These are phyloP conservation scores for Onchidella celtica DNA, from an alignment of 2,888 invertebrate species.

Conservation along the genomic window DNA sequence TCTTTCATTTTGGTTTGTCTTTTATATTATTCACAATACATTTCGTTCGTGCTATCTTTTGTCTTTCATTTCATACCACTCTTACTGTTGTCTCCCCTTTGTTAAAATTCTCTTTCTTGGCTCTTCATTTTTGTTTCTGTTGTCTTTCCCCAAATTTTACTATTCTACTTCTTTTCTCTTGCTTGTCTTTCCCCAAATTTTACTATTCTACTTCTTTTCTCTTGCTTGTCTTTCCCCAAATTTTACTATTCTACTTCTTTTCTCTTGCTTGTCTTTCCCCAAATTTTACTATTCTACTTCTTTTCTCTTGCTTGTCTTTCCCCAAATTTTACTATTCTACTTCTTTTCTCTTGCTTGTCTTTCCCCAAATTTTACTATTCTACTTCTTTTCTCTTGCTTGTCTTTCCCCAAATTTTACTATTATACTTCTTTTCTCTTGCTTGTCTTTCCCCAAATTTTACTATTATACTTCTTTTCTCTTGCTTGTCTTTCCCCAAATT, in stretches of 20 bases:
- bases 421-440: too few species aligned
- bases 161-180: background rate
- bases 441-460: too few species aligned
- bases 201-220: background rate
- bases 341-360: too few species aligned
- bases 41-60: background rate
- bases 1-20: background rate
- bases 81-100: background rate
- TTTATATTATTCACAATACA: background rate
- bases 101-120: background rate
- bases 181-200: background rate
- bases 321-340: too few species aligned
- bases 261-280: background rate
- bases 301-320: too few species aligned
- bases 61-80: background rate
- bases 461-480: too few species aligned
- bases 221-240: background rate
- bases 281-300: too few species aligned
- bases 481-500: too few species aligned
- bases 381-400: too few species aligned
- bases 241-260: background rate
- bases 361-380: too few species aligned
- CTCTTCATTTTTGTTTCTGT: background rate
- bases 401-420: too few species aligned
- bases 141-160: background rate